Evolutionary conservation across 2,888 invertebrate genomes (phyloP).

Genomic region (Cepaea hortensis): DNA sequence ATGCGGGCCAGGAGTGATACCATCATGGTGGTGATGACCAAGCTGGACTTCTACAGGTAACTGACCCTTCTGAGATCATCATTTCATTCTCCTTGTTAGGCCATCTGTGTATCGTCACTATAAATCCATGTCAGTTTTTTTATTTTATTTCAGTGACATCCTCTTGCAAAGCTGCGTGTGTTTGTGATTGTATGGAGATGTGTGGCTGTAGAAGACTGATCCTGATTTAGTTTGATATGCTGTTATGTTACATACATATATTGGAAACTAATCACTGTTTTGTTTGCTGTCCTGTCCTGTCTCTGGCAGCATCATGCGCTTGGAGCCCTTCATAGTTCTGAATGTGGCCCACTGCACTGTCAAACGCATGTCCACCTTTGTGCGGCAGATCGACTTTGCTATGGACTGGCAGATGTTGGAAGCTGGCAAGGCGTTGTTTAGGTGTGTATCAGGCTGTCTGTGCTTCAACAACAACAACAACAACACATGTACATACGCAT

Average conservation of each 20-base stretch:
- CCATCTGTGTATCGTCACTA: too few species aligned
- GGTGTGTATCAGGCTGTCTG: constrained; percentile 62
- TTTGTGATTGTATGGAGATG: too few species aligned
- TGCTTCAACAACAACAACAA: too few species aligned
- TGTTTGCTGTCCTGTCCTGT: background rate
- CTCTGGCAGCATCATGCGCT: constrained; percentile 86
- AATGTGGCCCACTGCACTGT: constrained; percentile 91
- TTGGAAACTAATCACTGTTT: too few species aligned
- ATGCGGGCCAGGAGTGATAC: constrained; percentile 90
- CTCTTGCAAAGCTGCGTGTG: too few species aligned
- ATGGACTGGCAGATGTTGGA: constrained; percentile 92
- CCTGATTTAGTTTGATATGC: too few species aligned
- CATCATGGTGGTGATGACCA: constrained; percentile 89
- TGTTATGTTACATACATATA: too few species aligned
- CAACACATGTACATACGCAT: too few species aligned
- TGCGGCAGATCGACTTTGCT: constrained; percentile 91
- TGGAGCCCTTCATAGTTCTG: constrained; percentile 89
- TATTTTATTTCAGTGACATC: background rate
- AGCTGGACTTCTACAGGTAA: constrained; percentile 74
- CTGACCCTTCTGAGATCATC: constrained; percentile 15
- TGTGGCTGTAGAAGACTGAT: too few species aligned
- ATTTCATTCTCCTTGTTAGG: background rate
- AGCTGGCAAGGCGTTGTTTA: constrained; percentile 95
- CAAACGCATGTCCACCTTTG: constrained; percentile 92
- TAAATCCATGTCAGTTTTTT: background rate